A percentile compares a stretch with the other conserved stretches of the same genome.
Conservation (phyloP, 1,140 invertebrate genomes). For the Micrasema longulum region DNA sequence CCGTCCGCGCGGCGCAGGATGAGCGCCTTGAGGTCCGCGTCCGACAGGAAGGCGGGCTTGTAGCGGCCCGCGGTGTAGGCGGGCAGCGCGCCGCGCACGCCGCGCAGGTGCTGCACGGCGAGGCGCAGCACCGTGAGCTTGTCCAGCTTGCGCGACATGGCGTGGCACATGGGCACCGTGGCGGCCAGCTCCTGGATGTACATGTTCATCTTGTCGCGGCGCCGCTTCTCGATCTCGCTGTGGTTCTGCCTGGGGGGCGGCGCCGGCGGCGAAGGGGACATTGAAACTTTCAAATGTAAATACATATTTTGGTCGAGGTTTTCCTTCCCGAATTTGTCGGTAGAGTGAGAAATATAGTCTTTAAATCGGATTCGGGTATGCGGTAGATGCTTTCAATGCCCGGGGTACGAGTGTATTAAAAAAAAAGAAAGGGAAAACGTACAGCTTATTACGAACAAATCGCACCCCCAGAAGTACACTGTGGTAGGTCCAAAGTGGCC, state of each 20-base stretch:
- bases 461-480: too few relatives aligned
- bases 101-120: slow-evolving; percentile 93
- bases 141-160: slow-evolving; percentile 92
- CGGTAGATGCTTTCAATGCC: too few relatives aligned
- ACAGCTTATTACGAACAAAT: too few relatives aligned
- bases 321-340: background rate
- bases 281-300: too few relatives aligned
- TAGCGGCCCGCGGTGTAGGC: slow-evolving; percentile 86
- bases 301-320: too few relatives aligned
- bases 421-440: too few relatives aligned
- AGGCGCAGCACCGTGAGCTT: slow-evolving; percentile 93
- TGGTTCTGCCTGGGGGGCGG: slow-evolving; percentile 90
- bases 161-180: slow-evolving; percentile 94
- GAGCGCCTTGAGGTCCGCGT: slow-evolving; percentile 88
- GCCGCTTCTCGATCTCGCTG: slow-evolving; percentile 94
- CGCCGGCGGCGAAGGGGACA: too few relatives aligned
- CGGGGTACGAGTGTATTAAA: too few relatives aligned
- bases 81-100: slow-evolving; percentile 80
- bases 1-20: slow-evolving; percentile 87
- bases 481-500: too few relatives aligned
- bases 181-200: slow-evolving; percentile 92
- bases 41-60: slow-evolving; percentile 89
- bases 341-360: too few relatives aligned
- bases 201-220: slow-evolving; percentile 96
- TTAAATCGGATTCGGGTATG: too few relatives aligned